phyloP scores from a whole-genome alignment of 2,888 invertebrate genomes.

The Cylloceria caligata region DNA sequence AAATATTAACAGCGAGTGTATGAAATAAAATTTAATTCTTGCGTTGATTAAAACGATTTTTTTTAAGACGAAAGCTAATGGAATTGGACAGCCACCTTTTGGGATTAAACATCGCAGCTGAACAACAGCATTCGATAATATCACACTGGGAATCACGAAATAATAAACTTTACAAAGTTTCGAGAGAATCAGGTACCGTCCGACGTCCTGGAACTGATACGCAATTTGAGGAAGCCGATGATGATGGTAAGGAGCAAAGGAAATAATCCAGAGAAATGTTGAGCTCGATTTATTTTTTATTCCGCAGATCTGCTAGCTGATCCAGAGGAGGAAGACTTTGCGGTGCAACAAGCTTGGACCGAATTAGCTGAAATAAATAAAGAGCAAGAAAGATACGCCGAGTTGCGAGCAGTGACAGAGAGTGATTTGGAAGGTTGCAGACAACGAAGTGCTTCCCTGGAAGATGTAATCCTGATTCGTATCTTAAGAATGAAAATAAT shows the following conservation, averaged over 20 bases:
- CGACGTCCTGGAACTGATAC: slow-evolving; percentile 72
- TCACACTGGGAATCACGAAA: slow-evolving; percentile 95
- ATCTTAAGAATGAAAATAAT: neutral
- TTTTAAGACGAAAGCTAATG: slow-evolving; percentile 90
- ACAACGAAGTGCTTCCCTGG: slow-evolving; percentile 91
- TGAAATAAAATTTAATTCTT: neutral
- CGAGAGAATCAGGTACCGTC: slow-evolving; percentile 84
- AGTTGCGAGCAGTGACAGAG: slow-evolving; percentile 91
- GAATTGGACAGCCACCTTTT: slow-evolving; percentile 96
- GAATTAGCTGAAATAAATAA: slow-evolving; percentile 93
- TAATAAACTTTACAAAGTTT: slow-evolving; percentile 89
- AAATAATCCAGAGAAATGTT: neutral
- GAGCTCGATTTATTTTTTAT: neutral
- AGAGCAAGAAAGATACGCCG: slow-evolving; percentile 93
- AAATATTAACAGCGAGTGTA: neutral
- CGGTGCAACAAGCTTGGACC: slow-evolving; percentile 93
- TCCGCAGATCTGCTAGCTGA: slow-evolving; percentile 78
- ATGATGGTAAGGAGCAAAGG: slow-evolving; percentile 72
- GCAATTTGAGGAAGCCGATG: slow-evolving; percentile 75
- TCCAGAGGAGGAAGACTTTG: slow-evolving; percentile 87
- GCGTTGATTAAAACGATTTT: neutral
- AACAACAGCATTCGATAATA: slow-evolving; percentile 94
- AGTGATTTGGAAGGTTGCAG: slow-evolving; percentile 93
- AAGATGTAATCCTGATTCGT: slow-evolving; percentile 89
- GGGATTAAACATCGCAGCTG: slow-evolving; percentile 94